These are phyloP conservation scores for Hypena proboscidalis DNA, from an alignment of 2,888 invertebrate genomes.

Conservation along the genomic window DNA sequence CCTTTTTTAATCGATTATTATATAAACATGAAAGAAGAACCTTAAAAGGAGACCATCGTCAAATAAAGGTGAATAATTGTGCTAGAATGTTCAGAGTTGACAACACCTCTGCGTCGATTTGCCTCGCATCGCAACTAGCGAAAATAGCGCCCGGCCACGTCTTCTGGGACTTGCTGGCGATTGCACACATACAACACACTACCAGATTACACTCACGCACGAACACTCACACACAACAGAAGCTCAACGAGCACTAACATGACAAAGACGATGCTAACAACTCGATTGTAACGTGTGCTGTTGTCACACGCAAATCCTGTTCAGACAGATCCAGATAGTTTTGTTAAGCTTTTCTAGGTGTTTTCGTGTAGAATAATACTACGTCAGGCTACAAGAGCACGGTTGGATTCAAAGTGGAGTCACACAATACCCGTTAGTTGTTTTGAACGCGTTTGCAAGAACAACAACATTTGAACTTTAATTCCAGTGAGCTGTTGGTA, in stretches of 20 bases:
- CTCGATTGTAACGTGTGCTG: slow-evolving; percentile 35
- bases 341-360: neutral
- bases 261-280: slow-evolving; percentile 44
- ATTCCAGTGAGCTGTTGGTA: no score
- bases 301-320: slow-evolving; percentile 27
- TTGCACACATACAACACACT: slow-evolving; percentile 28
- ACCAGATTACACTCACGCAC: no score
- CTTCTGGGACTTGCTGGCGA: slow-evolving; percentile 17
- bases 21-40: no score
- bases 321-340: slow-evolving; percentile 9
- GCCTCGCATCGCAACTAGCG: slow-evolving; percentile 9
- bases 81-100: slow-evolving; percentile 15
- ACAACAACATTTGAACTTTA: no score
- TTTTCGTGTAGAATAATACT: no score
- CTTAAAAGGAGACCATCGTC: no score
- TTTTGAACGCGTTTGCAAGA: no score
- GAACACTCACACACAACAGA: no score
- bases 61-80: slow-evolving; percentile 9
- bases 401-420: no score
- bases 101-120: slow-evolving; percentile 25
- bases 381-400: no score
- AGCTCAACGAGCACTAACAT: slow-evolving; percentile 43
- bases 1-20: no score
- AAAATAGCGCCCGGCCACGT: slow-evolving; percentile 18
- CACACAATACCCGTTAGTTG: no score